Conservation (phyloP, 2,797 vertebrate genomes). For the Macropus fuliginosus region DNA sequence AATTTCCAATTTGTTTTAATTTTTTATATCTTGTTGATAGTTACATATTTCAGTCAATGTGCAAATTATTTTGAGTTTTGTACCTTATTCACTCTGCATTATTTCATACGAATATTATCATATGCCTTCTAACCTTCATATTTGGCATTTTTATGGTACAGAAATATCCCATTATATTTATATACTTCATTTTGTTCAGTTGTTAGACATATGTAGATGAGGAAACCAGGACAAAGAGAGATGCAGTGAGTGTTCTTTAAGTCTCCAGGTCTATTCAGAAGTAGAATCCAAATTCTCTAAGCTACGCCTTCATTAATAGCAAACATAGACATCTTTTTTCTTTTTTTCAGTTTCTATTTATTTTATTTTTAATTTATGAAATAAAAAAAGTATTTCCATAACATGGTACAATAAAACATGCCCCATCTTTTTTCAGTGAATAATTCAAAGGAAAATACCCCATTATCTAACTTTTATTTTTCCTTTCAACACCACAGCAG, state of each 20-base stretch:
- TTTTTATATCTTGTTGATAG: background rate
- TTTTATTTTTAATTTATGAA: background rate
- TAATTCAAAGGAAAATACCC: conserved; percentile 12
- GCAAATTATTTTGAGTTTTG: background rate
- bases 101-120: background rate
- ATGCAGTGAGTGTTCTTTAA: background rate
- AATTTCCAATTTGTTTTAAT: background rate
- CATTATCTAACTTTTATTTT: conserved; percentile 33
- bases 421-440: conserved; percentile 28
- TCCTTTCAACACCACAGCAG: conserved; percentile 17
- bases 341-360: background rate
- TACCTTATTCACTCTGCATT: background rate
- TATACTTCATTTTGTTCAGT: background rate
- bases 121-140: background rate
- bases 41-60: background rate
- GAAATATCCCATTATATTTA: background rate
- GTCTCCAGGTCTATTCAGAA: background rate
- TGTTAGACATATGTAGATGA: background rate
- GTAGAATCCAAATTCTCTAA: no score
- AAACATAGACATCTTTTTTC: background rate
- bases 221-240: background rate
- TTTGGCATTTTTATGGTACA: background rate
- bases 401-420: conserved; percentile 15
- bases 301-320: background rate
- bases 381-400: no score